These are phyloP conservation scores for Drosophila melanogaster DNA, from an alignment of 1,140 invertebrate species.

Conservation along the genomic window Release_6_plus_ISO1_MT NT_037436.4:22898001-22898500, in stretches of 20 bases:
- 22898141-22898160: constrained; percentile 71
- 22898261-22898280: constrained; percentile 22
- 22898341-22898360: constrained; percentile 51
- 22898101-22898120: constrained; percentile 61
- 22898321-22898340: constrained; percentile 59
- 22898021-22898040: too few relatives aligned
- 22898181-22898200: constrained; percentile 78
- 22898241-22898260: background rate
- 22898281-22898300: constrained; percentile 62
- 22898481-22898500: background rate
- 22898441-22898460: constrained; percentile 29
- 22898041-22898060: too few relatives aligned
- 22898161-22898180: constrained; percentile 37
- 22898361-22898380: constrained; percentile 30
- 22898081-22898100: background rate
- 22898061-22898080: too few relatives aligned
- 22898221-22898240: constrained; percentile 26
- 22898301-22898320: constrained; percentile 5
- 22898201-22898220: constrained; percentile 60
- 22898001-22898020: too few relatives aligned
- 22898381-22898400: constrained; percentile 62
- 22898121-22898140: constrained; percentile 63
- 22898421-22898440: constrained; percentile 34
- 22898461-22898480: background rate
- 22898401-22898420: constrained; percentile 60